Base-by-base conservation (phyloP, 2,888 invertebrate genomes). In the Nematopogon swammerdamellus region DNA sequence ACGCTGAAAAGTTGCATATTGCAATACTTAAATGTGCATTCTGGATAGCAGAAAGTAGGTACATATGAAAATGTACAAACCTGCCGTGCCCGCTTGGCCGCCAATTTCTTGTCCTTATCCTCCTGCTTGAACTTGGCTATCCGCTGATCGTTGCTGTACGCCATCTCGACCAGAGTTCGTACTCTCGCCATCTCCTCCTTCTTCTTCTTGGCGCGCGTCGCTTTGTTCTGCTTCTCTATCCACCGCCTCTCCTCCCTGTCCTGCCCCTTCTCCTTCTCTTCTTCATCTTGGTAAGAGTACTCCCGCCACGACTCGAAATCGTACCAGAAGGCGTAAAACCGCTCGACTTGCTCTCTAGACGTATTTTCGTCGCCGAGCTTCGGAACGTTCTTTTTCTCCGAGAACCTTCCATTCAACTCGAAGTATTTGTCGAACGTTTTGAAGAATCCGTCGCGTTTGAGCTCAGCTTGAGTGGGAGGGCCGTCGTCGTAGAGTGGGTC, bases 221-320 rank as follows among this genome's bases (percentile, higher is more conserved):
- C 89, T 81, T 95, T 97, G 68, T 99, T 99, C 69, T 96, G 92
- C 72, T 97, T 98, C 65, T 99, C 99, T 64, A 99, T 98, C 92
- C 96, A 98, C 46, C 95, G 85, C 45, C 99, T 82, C 73, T 97
- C 97, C 60, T 97, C 97, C 2, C 98, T 87, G 70, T 92, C 97
- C 67, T 96, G 94, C 1, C 97, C 98, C 62, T 92, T 94, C 64
- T 98, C 97, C 67, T 98, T 98, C 63, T 98, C 98, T 67, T 99
- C 98, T 72, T 98, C 97, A 67, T 99, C 99, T 57, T 97, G 79
- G 68, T 99, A 99, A 2, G 98, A 98, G 73, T 92, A 99, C 68
- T 99, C 99, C 54, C 99, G 84, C 99, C 99, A 99, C 0, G 98
- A 97, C 57, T 97, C 95, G 73, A 98, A 99, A 61, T 95, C 90